A percentile compares a stretch with the other conserved stretches of the same genome.
phyloP scores from a whole-genome alignment of 2,113 vertebrate species.

The Spea bombifrons region DNA sequence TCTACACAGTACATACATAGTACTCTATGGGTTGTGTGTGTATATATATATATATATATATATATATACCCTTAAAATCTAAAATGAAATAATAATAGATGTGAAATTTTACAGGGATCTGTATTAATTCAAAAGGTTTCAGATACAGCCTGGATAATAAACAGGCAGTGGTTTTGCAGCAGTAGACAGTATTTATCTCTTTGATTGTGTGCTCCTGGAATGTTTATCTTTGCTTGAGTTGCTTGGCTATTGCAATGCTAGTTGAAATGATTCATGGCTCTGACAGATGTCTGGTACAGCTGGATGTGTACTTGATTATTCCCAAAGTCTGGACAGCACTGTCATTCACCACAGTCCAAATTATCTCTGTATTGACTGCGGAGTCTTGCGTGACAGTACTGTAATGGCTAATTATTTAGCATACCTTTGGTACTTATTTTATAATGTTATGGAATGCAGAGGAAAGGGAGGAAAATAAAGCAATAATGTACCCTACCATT shows the following conservation, averaged over 20 bases:
- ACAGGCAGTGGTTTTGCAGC: conserved; percentile 52
- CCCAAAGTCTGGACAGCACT: conserved; percentile 98
- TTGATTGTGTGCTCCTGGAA: conserved; percentile 68
- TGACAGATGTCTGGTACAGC: conserved; percentile 99
- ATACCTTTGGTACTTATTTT: conserved; percentile 94
- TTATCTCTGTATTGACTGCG: conserved; percentile 99
- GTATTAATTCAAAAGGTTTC: conserved; percentile 5
- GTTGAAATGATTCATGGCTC: conserved; percentile 98
- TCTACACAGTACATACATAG: no score
- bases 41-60: no score
- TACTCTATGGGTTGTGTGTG: no score
- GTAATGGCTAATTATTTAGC: conserved; percentile 99
- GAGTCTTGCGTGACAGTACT: conserved; percentile 96
- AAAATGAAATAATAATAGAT: no score
- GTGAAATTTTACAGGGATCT: no score
- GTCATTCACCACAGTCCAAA: conserved; percentile 99
- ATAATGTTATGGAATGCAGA: conserved; percentile 63
- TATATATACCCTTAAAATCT: no score
- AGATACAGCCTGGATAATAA: conserved; percentile 28
- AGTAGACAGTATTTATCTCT: conserved; percentile 66
- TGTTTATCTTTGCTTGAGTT: conserved; percentile 86
- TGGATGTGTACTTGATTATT: conserved; percentile 99
- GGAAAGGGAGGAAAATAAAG: conserved; percentile 56
- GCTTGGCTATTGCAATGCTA: conserved; percentile 79
- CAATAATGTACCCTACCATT: conserved; percentile 50